Base-by-base conservation (phyloP, 2,797 vertebrate species). In the Crypturellus tataupa region DNA sequence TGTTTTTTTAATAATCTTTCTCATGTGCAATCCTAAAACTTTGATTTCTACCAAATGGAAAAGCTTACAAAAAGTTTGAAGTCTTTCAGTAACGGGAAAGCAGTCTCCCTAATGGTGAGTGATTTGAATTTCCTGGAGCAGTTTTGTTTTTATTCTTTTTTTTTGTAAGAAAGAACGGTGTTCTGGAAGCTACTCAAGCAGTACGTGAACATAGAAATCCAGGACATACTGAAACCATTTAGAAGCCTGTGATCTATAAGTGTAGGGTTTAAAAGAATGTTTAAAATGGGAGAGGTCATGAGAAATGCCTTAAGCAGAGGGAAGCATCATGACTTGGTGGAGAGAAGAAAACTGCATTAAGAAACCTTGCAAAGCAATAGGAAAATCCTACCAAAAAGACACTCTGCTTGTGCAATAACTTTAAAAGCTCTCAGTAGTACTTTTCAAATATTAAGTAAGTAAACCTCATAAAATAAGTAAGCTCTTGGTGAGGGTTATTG, bases 211-310 rank as follows among this genome's bases (percentile, higher is more conserved):
- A 29, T 51, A 39, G 55, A 69, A 87, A 84, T 92, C 70, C 73
- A 87, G 82, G 78, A 80, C 94, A 89, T 80, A 85, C 20, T 90
- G 96, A 93, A 95, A 80, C 69, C 5, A 80, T 96, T 95, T 87
- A n/a, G 78, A 85, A 35, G 40, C 73, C 75, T 93, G 42, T 69
- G 25, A 93, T 78, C 27, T 75, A 58, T 88, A 71, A 84, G 75
- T 44, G 23, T 81, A 84, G 90, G 59, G 37, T 91, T 94, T 92
- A 83, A 89, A 94, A 73, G 79, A 83, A 78, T 94, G 39, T 90
- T 65, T 89, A 80, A 96, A 60, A 86, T 63, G 84, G 92, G 80
- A 40, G 90, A 78, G 70, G 87, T 92, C 69, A 5, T 37, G 40
- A 87, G 68, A 80, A 89, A 76, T 1, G 0, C 58, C 78, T 88